phyloP scores from a whole-genome alignment of 1,140 invertebrate genomes.

The Mercenaria mercenaria region DNA sequence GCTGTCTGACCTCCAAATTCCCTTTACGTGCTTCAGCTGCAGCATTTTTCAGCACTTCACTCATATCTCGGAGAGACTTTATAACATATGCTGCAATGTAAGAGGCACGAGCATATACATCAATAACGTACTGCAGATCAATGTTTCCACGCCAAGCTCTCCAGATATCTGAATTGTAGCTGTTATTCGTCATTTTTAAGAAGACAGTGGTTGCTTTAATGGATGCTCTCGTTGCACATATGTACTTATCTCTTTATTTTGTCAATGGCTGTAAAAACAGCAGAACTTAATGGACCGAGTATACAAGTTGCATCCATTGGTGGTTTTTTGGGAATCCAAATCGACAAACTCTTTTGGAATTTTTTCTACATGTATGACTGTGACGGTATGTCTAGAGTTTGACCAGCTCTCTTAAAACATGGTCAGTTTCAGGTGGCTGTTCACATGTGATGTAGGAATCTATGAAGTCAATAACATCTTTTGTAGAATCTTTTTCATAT shows the following conservation, averaged over 20 bases:
- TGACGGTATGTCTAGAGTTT: conserved; percentile 69
- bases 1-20: conserved; percentile 31
- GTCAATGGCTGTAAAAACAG: conserved; percentile 37
- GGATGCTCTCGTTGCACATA: conserved; percentile 57
- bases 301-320: conserved; percentile 53
- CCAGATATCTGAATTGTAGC: conserved; percentile 24
- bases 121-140: conserved; percentile 71
- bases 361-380: conserved; percentile 65
- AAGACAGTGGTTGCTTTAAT: conserved; percentile 62
- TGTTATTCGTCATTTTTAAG: conserved; percentile 57
- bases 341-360: conserved; percentile 50
- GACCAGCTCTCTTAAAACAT: conserved; percentile 31
- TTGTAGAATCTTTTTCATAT: not conserved
- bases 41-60: conserved; percentile 55
- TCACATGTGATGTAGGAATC: conserved; percentile 64
- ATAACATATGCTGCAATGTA: conserved; percentile 67
- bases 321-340: conserved; percentile 69
- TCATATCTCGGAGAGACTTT: conserved; percentile 69
- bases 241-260: conserved; percentile 57
- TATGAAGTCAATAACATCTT: conserved; percentile 60
- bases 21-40: conserved; percentile 53
- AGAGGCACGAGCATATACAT: conserved; percentile 71
- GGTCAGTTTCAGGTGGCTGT: not conserved
- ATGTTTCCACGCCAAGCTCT: conserved; percentile 68
- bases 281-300: conserved; percentile 44